A percentile compares a stretch with the other conserved stretches of the same genome.
Evolutionary conservation across 2,797 vertebrate genomes (phyloP).

Genomic region (Diglossa cyanea): DNA sequence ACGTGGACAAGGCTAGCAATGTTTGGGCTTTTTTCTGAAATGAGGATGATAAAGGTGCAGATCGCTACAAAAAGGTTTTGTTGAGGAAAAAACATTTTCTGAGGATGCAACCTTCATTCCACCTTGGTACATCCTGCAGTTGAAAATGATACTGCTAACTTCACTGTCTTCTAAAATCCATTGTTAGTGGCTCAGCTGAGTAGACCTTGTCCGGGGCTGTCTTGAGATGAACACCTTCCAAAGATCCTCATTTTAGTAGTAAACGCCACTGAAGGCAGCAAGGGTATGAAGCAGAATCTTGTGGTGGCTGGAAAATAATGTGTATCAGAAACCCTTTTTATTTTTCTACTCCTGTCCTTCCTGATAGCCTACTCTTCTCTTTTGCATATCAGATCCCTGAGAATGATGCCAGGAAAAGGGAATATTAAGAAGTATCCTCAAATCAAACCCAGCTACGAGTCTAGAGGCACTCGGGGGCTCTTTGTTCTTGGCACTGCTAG

Average conservation of each 20-base stretch:
- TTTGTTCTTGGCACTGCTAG: constrained; percentile 91
- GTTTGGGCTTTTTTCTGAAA: background rate
- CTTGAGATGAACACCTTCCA: background rate
- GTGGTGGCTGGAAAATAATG: background rate
- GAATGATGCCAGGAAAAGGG: constrained; percentile 66
- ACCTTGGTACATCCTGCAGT: background rate
- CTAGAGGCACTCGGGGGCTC: constrained; percentile 81
- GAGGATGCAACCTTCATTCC: background rate
- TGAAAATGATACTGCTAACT: background rate
- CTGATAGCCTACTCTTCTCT: background rate
- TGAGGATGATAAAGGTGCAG: background rate
- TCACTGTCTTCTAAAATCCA: background rate
- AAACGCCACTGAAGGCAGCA: background rate
- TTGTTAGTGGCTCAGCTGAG: background rate
- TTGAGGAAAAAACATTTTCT: background rate
- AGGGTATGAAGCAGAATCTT: background rate
- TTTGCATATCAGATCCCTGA: constrained; percentile 68
- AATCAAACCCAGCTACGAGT: constrained; percentile 89
- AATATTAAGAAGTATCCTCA: constrained; percentile 85
- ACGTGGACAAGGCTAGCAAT: background rate
- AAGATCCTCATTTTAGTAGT: background rate
- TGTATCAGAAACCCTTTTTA: background rate
- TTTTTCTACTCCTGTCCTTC: background rate
- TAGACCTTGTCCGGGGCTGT: background rate
- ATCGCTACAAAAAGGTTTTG: background rate